Evolutionary conservation across 2,113 vertebrate species (phyloP), one percentile per base, ranked within the genome.

Genomic region (Eulemur rufifrons): DNA sequence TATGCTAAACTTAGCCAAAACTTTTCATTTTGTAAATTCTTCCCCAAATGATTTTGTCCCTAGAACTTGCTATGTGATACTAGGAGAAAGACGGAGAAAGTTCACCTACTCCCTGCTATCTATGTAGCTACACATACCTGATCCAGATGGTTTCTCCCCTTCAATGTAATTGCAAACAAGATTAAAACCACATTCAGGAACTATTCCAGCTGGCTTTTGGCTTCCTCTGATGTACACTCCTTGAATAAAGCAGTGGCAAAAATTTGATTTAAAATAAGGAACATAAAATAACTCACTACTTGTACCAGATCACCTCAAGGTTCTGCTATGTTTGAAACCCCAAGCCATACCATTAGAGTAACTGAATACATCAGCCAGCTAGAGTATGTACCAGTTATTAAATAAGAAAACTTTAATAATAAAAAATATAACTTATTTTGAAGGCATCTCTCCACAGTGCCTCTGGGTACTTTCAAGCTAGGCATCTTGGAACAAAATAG

Each of bases 141-240:
- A 96, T 89, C 69, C 93, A 95, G 83, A 92, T 94, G 80, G 78
- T 93, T 89, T 93, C 59, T 86, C 23, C 25, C 56, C 83, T 93
- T 97, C 63, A 73, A 76, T 96, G 95, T 94, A 97, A 97, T 27
- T 93, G 63, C 68, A 89, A 96, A 96, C 86, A 96, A 95, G 93
- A 93, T 94, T 95, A 86, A 97, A 95, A 95, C 81, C 50, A n/a
- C 83, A 86, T 50, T 64, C 74, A 97, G 89, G 86, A 84, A 87
- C 86, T 84, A 76, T 80, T 91, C 93, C 91, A 92, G 83, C 69
- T 92, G 69, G 82, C 89, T 95, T 94, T 54, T 89, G 93, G 91
- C 76, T 97, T 96, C 74, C 71, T 95, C 69, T 90, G 74, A 88
- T 54, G n/a, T 87, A 94, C 45, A 95, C 21, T 69, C 93, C 78